Percentiles rank a stretch among this genome's conserved stretches.
Conservation (phyloP, 2,113 vertebrate genomes). For the Ceratotherium simum region DNA sequence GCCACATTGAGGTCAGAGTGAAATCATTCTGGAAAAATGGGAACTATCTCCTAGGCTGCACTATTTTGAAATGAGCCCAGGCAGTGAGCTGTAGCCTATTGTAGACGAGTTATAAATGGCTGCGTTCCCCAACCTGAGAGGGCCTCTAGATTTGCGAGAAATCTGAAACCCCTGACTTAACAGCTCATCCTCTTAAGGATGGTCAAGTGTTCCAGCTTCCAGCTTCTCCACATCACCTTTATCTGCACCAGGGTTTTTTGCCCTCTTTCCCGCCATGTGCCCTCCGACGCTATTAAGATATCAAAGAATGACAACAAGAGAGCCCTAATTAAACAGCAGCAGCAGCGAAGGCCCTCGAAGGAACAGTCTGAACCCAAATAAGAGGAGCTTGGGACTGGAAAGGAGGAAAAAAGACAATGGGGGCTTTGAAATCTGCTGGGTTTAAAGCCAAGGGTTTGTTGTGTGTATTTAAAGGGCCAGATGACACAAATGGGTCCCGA, state of each 20-base stretch:
- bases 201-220: slow-evolving; percentile 50
- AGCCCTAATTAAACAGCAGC: slow-evolving; percentile 86
- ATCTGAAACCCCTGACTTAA: slow-evolving; percentile 52
- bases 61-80: background rate
- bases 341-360: slow-evolving; percentile 78
- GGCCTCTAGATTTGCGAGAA: slow-evolving; percentile 1
- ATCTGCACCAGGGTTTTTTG: slow-evolving; percentile 63
- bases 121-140: no score
- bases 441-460: slow-evolving; percentile 55
- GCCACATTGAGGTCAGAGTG: background rate
- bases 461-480: slow-evolving; percentile 82
- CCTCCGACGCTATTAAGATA: slow-evolving; percentile 86
- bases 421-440: slow-evolving; percentile 78
- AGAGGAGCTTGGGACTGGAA: slow-evolving; percentile 70
- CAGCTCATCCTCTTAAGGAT: background rate
- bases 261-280: slow-evolving; percentile 61
- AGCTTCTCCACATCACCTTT: slow-evolving; percentile 57
- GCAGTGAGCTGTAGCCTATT: background rate
- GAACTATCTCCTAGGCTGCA: background rate
- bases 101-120: background rate
- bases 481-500: background rate
- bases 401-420: slow-evolving; percentile 51
- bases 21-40: background rate
- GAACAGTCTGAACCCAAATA: slow-evolving; percentile 81
- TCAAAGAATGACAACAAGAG: slow-evolving; percentile 87